Evolutionary conservation across 2,113 vertebrate species (phyloP), one percentile per base, ranked within the genome.

Genomic region (Hyaena hyaena): DNA sequence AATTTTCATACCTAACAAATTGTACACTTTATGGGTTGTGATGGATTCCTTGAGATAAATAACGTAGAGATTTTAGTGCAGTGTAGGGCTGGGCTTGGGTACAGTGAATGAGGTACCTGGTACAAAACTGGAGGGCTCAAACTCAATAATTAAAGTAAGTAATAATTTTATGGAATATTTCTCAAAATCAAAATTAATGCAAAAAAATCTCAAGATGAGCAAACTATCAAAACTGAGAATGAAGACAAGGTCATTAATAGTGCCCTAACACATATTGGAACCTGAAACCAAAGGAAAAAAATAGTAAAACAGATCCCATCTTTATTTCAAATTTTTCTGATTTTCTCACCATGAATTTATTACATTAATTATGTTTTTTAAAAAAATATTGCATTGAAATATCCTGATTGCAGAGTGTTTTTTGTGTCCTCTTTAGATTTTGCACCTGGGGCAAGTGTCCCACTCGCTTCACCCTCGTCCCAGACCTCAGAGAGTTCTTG

Each of bases 31-130:
- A 33, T 58, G 45, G 28, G 7, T 35, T 76, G 21, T 16, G 53
- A 12, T 66, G 63, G 53, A 73, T 80, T 71, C 31, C 45, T 73
- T 80, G 53, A 85, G 26, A 71, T 55, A 95, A 85, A 39, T 79
- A 28, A 95, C 14, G 7, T 43, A 65, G 53, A 71, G 16, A 17
- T 65, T 65, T 73, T 31, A 66, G 53, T 31, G 31, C 24, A 26
- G 35, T 21, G 6, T 1, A 65, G 45, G 16, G 21, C 80, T 5
- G 31, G 9, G 21, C 24, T 45, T 48, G 17, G 11, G 11, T 66
- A 12, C 26, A 5, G 17, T n/a, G 3, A 83, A 7, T 53, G 0
- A 1, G 43, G 4, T 0, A n/a, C 7, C 31, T 69, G 4, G 28
- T 28, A 31, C 26, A 90, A 93, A 79, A 71, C 21, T 21, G 79